Base-by-base conservation (phyloP, 1,140 invertebrate genomes). In the Drosophila neocordata region DNA sequence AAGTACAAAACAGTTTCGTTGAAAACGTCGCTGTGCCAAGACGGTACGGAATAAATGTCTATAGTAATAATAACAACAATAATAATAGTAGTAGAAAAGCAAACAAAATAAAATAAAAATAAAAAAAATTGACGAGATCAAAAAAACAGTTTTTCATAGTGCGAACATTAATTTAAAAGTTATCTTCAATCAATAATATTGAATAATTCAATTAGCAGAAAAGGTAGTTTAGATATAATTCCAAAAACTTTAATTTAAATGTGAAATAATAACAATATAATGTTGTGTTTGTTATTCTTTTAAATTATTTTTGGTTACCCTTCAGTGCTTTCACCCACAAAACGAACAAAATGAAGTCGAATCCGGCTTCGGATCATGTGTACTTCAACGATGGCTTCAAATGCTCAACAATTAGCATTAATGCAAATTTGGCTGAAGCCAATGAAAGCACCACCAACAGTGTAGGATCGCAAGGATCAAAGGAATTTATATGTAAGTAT, bases 371-470 rank as follows among this genome's bases (percentile, higher is more conserved):
- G 56, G 69, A 91, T 77, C 90, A 91, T 75, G 84, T 89, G 8
- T 91, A 91, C 59, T 73, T 90, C 22, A 91, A 91, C 63, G 88
- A 91, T 48, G 88, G 76, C 34, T 79, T 91, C 52, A 90, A 90
- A 57, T 91, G 88, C 69, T 91, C 90, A 22, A 79, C 90, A 5
- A 83, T 90, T 18, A 89, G 84, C 61, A 91, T 91, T 5, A 79
- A 70, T 37, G 81, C 69, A 1, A 77, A 91, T 15, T 8, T 75
- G 7, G 57, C 68, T 11, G 85, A 91, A 57, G 65, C 68, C 34
- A 77, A 76, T 55, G 63, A 59, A 8, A 77, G 68, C 51, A 72
- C 44, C 24, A 53, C 20, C 56, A 60, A 55, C 18, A 72, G 62
- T 24, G 62, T 73, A n/a, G 69, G 69, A 8, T 83, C 61, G n/a